These are phyloP conservation scores for Pelusios castaneus DNA, from an alignment of 2,113 vertebrate genomes.

Conservation along the genomic window DNA sequence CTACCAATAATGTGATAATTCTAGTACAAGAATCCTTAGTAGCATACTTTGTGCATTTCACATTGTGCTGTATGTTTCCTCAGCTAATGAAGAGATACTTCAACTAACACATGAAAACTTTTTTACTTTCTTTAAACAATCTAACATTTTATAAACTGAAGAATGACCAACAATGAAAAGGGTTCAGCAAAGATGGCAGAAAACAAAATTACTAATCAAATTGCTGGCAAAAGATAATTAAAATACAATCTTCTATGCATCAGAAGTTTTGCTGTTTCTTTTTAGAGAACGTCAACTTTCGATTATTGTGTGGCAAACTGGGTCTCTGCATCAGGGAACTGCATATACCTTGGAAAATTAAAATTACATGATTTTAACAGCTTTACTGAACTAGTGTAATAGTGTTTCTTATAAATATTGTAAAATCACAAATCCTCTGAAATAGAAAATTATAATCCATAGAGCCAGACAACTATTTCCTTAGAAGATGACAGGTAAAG, in stretches of 20 bases:
- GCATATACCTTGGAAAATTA: slow-evolving; percentile 44
- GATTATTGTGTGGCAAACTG: not conserved
- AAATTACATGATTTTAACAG: slow-evolving; percentile 4
- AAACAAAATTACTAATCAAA: not conserved
- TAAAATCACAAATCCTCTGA: slow-evolving; percentile 19
- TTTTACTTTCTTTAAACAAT: not conserved
- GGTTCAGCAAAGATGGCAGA: not conserved
- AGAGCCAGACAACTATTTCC: not conserved
- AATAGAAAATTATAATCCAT: slow-evolving; percentile 19
- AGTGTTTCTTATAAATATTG: slow-evolving; percentile 6
- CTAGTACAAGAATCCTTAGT: not conserved
- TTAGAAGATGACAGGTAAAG: not conserved
- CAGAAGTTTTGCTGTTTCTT: slow-evolving; percentile 1
- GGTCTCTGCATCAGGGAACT: slow-evolving; percentile 26
- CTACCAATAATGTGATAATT: not conserved
- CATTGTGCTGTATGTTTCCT: not conserved
- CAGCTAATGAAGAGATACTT: not conserved
- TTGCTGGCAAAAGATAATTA: slow-evolving; percentile 12
- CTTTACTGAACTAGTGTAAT: slow-evolving; percentile 22
- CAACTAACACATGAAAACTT: not conserved
- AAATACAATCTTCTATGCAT: not conserved
- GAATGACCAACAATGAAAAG: not conserved
- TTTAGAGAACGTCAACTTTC: slow-evolving; percentile 9
- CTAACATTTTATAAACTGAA: not conserved
- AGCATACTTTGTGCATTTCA: not conserved